Evolutionary conservation across 2,888 invertebrate species (phyloP), one percentile per base, ranked within the genome.

Genomic region (Lepidocyrtinus sp.): DNA sequence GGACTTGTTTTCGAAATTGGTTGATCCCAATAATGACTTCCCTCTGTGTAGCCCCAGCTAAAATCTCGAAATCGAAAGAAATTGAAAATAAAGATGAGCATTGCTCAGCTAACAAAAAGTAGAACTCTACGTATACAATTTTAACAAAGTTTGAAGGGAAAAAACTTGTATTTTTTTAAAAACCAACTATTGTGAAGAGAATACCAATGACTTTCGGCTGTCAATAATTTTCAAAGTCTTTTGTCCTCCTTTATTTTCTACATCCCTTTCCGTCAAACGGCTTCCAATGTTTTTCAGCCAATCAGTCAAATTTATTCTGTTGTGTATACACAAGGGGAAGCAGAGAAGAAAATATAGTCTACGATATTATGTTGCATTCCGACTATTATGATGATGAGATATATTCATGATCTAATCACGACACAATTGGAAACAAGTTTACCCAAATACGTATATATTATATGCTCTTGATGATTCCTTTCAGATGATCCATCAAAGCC

Each of bases 161-260:
- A 50, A 50, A 50, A 2, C 2, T 12, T 7, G 50, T 50, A 12
- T 50, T 50, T 50, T 50, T 50, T 50, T 7, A 50, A 50, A 50
- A 15, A n/a, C 50, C 12, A 15, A 36, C 5, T 50, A 50, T 50
- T 50, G 50, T 63, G 62, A 75, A 81, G 70, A 71, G 80, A 77
- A 74, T 77, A 77, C 77, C 74, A 71, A 50, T 81, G 75, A 78
- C 81, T 84, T 84, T 82, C 83, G 84, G 82, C 84, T 83, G 83
- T 84, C 83, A 84, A 75, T 71, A 78, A 69, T 81, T 50, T 50
- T 80, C 72, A 82, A 83, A 83, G 75, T 55, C 73, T 68, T 72
- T 45, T 80, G 80, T 78, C 75, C 73, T 71, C 36, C 69, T 80
- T 67, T 81, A 55, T 72, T 65, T 17, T 25, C 65, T 73, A 46